These are phyloP conservation scores for Zapus hudsonius DNA, from an alignment of 2,113 vertebrate genomes.

Conservation along the genomic window DNA sequence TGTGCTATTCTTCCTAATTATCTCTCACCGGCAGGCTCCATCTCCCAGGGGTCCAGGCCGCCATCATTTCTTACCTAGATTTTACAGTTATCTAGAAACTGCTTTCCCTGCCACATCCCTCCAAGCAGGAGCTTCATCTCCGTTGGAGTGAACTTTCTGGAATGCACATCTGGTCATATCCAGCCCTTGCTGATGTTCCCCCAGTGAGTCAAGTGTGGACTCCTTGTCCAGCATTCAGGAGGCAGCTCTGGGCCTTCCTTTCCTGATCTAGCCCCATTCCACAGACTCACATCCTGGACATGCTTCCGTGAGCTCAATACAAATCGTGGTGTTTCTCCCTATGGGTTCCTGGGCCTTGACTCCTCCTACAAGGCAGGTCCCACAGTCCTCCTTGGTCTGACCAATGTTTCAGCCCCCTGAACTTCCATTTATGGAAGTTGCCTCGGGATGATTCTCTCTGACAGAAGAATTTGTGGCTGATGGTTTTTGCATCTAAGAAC, in stretches of 20 bases:
- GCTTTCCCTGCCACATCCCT: background rate
- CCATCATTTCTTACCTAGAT: slow-evolving; percentile 56
- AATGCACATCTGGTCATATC: background rate
- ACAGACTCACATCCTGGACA: background rate
- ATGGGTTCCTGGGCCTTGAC: background rate
- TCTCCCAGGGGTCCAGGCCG: slow-evolving; percentile 50
- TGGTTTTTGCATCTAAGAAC: background rate
- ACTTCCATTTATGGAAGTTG: background rate
- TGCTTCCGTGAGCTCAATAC: background rate
- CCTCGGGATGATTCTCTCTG: background rate
- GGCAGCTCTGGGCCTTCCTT: background rate
- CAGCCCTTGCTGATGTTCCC: background rate
- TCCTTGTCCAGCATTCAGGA: accelerated
- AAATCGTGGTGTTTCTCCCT: background rate
- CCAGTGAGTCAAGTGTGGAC: background rate
- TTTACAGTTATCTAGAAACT: slow-evolving; percentile 12
- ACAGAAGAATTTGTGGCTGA: background rate
- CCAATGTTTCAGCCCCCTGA: background rate
- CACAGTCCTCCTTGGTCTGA: background rate
- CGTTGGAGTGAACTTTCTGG: background rate
- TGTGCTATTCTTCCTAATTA: slow-evolving; percentile 25
- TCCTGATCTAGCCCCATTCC: background rate
- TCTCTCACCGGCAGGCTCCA: background rate
- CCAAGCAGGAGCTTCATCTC: background rate
- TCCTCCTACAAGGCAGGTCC: background rate